phyloP scores from a whole-genome alignment of 2,888 invertebrate species.

The Dugesia japonica region DNA sequence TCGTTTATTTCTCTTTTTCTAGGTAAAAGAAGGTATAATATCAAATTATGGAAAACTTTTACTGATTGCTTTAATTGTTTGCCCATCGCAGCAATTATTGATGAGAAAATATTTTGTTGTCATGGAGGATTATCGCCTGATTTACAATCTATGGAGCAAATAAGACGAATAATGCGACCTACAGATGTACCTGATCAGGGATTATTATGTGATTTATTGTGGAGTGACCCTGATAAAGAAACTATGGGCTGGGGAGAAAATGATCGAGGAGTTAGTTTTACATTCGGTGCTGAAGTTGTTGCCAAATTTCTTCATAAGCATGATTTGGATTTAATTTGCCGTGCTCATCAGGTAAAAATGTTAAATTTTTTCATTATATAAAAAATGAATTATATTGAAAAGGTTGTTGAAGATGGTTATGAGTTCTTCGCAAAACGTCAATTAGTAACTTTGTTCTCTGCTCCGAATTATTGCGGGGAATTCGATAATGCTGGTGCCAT shows the following conservation, averaged over 20 bases:
- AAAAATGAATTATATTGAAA: slow-evolving; percentile 42
- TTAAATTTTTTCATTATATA: background rate
- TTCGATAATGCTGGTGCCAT: no score
- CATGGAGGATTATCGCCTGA: slow-evolving; percentile 74
- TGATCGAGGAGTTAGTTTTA: slow-evolving; percentile 95
- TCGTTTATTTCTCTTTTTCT: slow-evolving; percentile 33
- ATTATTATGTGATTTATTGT: slow-evolving; percentile 52
- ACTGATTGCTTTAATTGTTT: slow-evolving; percentile 98
- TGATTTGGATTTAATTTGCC: slow-evolving; percentile 96
- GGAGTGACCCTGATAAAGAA: slow-evolving; percentile 54
- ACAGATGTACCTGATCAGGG: slow-evolving; percentile 54
- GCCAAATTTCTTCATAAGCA: slow-evolving; percentile 97
- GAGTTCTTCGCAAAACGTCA: slow-evolving; percentile 32
- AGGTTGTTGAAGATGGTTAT: slow-evolving; percentile 52
- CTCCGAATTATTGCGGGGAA: no score
- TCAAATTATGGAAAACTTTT: slow-evolving; percentile 98
- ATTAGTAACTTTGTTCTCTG: slow-evolving; percentile 53
- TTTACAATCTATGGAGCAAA: slow-evolving; percentile 60
- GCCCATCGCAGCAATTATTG: slow-evolving; percentile 90
- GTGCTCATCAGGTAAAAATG: slow-evolving; percentile 71
- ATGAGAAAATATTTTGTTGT: slow-evolving; percentile 64
- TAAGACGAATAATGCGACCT: slow-evolving; percentile 53
- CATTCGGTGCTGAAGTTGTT: slow-evolving; percentile 96
- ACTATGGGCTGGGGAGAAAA: slow-evolving; percentile 99
- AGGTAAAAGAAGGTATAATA: slow-evolving; percentile 88